Conservation (phyloP, 2,797 vertebrate species). For the Gallinago solitaria region DNA sequence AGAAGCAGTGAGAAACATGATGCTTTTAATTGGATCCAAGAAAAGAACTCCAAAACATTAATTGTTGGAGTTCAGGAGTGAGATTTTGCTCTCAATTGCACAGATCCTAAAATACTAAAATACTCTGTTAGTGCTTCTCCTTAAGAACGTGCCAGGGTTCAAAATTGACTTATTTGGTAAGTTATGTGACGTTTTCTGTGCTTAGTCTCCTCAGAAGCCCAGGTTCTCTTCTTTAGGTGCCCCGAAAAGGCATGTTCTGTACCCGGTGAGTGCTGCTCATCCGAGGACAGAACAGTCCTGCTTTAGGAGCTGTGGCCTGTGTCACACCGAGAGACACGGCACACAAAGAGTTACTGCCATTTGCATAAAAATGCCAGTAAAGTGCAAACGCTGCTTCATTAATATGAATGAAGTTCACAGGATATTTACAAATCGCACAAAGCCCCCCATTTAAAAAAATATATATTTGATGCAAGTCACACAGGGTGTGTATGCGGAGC, state of each 20-base stretch:
- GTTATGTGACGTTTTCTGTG: background rate
- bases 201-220: background rate
- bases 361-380: slow-evolving; percentile 24
- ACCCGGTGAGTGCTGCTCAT: background rate
- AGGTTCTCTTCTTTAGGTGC: background rate
- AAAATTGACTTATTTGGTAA: background rate
- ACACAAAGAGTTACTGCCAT: slow-evolving; percentile 23
- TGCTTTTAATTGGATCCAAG: background rate
- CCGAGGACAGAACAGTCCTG: background rate
- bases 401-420: slow-evolving; percentile 60
- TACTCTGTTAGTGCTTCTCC: background rate
- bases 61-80: background rate
- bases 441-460: slow-evolving; percentile 41
- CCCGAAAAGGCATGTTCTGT: background rate
- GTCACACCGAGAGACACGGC: background rate
- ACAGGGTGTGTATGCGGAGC: slow-evolving; percentile 10
- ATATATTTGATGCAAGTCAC: slow-evolving; percentile 61
- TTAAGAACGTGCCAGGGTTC: background rate
- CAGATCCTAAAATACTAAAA: background rate
- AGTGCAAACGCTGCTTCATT: slow-evolving; percentile 38
- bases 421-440: slow-evolving; percentile 58
- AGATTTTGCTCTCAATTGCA: background rate
- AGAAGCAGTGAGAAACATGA: background rate
- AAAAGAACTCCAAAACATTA: background rate
- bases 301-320: background rate